Evolutionary conservation across 2,113 vertebrate species (phyloP), one percentile per base, ranked within the genome.

Genomic region (Clarias batrachus): DNA sequence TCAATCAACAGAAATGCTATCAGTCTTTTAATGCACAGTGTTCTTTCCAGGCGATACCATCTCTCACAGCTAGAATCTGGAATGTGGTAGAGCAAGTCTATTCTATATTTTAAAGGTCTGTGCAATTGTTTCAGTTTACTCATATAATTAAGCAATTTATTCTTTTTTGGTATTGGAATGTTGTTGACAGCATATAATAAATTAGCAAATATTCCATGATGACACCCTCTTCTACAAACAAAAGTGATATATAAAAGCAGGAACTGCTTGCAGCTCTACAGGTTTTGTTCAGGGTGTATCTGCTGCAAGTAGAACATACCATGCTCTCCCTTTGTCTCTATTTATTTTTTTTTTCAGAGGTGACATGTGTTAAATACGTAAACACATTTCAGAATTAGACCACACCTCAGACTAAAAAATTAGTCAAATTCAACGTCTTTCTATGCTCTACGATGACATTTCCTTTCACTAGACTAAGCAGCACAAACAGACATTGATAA

Each of bases 101-200:
- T 4, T 11, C 12, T 41, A 37, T 62, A 62, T 5, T 21, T 41
- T 2, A 41, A 25, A 81, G 17, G 0, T 19, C 70, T 21, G 3
- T 48, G 33, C 73, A 13, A 70, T 83, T 82, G 68, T 68, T 82
- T 70, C 3, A 83, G 63, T 56, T 25, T 70, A 70, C n/a, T 70
- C 52, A 70, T 54, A 70, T 83, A 83, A 83, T 83, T 70, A 70
- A 33, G 81, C 63, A 68, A 33, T 82, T 68, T 82, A 27, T 68
- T 83, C 21, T 25, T 56, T 66, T 83, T 56, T 56, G 48, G 25
- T 30, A 70, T 70, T 54, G 63, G 63, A 30, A 70, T 70, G 81
- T 70, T 66, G n/a, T 33, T 70, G 63, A 83, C 63, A 23, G 25
- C 27, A 30, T 33, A 83, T 66, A 66, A 65, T 82, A 66, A 52